Conservation (phyloP, 2,797 vertebrate species). For the Thunnus albacares region DNA sequence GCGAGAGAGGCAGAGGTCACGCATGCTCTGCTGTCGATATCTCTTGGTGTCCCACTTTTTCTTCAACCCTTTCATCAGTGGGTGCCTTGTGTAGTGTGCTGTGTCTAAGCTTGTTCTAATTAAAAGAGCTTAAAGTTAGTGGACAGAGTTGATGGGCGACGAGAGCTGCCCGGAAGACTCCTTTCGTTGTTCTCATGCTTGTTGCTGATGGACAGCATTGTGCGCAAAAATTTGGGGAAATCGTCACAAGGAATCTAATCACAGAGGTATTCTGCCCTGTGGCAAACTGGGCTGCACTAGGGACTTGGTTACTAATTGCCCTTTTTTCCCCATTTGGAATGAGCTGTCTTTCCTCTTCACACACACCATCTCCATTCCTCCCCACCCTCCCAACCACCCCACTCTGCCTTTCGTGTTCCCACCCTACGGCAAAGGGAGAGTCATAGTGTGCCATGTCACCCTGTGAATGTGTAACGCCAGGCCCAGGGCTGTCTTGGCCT, state of each 20-base stretch:
- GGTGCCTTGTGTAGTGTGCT: neutral
- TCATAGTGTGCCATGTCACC: slow-evolving; percentile 83
- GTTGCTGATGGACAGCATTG: slow-evolving; percentile 54
- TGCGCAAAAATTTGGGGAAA: slow-evolving; percentile 66
- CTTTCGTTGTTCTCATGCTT: slow-evolving; percentile 54
- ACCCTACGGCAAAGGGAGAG: slow-evolving; percentile 76
- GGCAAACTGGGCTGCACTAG: slow-evolving; percentile 78
- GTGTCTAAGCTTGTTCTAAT: slow-evolving; percentile 57
- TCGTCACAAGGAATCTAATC: slow-evolving; percentile 79
- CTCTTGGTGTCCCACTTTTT: slow-evolving; percentile 18
- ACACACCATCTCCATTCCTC: slow-evolving; percentile 37
- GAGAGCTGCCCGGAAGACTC: slow-evolving; percentile 51
- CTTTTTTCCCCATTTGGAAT: slow-evolving; percentile 68
- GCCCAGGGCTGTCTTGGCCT: slow-evolving; percentile 74
- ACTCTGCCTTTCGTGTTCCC: slow-evolving; percentile 69
- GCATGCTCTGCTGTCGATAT: slow-evolving; percentile 17
- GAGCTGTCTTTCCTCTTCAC: slow-evolving; percentile 73
- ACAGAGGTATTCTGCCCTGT: slow-evolving; percentile 70
- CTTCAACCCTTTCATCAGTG: slow-evolving; percentile 18
- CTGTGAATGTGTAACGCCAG: slow-evolving; percentile 79
- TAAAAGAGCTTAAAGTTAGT: slow-evolving; percentile 59
- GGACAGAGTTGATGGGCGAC: slow-evolving; percentile 42
- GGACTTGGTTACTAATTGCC: slow-evolving; percentile 80
- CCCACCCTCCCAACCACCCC: slow-evolving; percentile 9
- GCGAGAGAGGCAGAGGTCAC: slow-evolving; percentile 42